Evolutionary conservation across 2,888 invertebrate genomes (phyloP).

Genomic region (Trichopoda pennipes): DNA sequence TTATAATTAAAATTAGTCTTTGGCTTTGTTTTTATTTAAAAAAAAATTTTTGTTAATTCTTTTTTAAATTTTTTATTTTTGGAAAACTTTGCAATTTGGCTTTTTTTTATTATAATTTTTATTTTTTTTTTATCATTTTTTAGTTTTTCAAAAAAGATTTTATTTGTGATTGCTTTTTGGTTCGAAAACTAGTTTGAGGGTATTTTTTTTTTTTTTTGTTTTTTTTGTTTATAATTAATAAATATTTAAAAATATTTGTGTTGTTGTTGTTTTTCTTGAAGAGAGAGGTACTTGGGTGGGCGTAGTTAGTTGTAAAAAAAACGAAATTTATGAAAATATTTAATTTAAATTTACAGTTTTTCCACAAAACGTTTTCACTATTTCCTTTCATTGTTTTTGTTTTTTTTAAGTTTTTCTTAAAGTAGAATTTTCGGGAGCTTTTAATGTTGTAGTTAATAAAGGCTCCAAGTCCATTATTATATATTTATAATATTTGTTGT

Average conservation of each 20-base stretch:
- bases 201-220: background rate
- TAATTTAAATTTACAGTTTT: constrained; percentile 3
- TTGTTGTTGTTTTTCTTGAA: constrained; percentile 43
- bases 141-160: constrained; percentile 33
- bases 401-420: constrained; percentile 44
- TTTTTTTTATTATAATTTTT: constrained; percentile 7
- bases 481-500: constrained; percentile 82
- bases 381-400: constrained; percentile 10
- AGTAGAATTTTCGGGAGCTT: constrained; percentile 48
- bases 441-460: constrained; percentile 35
- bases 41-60: constrained; percentile 15
- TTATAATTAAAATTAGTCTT: constrained; percentile 63
- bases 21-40: constrained; percentile 50
- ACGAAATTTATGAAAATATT: constrained; percentile 64
- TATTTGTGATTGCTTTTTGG: constrained; percentile 54
- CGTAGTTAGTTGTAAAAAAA: constrained; percentile 61
- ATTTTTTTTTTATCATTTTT: constrained; percentile 9
- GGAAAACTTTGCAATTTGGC: constrained; percentile 66
- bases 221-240: background rate
- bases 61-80: constrained; percentile 42
- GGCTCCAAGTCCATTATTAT: constrained; percentile 73
- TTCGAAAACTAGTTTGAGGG: constrained; percentile 22
- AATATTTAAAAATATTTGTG: constrained; percentile 52
- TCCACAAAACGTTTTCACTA: background rate
- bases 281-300: constrained; percentile 68